These are phyloP conservation scores for Oceanodroma leucorhoa DNA, from an alignment of 2,797 vertebrate genomes.

Conservation along the genomic window DNA sequence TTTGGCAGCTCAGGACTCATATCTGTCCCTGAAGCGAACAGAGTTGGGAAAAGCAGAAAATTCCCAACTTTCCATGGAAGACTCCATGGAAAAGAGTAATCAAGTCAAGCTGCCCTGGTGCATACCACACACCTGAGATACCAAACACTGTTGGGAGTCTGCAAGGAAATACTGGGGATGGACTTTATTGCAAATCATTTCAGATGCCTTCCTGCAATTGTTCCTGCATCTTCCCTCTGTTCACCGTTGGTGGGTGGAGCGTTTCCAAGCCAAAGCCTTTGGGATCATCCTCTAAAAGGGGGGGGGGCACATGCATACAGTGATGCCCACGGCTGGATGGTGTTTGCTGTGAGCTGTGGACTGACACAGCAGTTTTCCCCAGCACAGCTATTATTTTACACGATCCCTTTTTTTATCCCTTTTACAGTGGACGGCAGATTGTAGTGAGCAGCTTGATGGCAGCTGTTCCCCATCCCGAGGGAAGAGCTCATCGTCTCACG, in stretches of 20 bases:
- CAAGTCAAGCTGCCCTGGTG: neutral
- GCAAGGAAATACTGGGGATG: rapidly evolving
- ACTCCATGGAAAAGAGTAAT: neutral
- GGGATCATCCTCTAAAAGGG: neutral
- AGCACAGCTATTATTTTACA: neutral
- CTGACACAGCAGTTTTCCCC: slow-evolving; percentile 21
- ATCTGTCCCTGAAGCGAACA: neutral
- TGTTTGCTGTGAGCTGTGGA: neutral
- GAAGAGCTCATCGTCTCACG: slow-evolving; percentile 75
- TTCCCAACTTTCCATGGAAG: neutral
- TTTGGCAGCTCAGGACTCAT: neutral
- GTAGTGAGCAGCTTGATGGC: slow-evolving; percentile 84
- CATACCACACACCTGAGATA: rapidly evolving
- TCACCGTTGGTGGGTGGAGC: neutral
- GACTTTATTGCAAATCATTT: neutral
- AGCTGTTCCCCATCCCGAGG: slow-evolving; percentile 88
- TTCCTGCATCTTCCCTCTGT: neutral
- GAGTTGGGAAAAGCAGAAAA: neutral
- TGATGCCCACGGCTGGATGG: rapidly evolving
- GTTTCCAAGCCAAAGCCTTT: neutral
- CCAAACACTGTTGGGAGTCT: rapidly evolving
- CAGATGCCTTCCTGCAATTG: neutral
- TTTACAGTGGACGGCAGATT: slow-evolving; percentile 89
- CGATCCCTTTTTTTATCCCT: slow-evolving; percentile 47
- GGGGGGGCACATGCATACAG: rapidly evolving